phyloP scores from a whole-genome alignment of 2,113 vertebrate species.

The Caretta caretta region DNA sequence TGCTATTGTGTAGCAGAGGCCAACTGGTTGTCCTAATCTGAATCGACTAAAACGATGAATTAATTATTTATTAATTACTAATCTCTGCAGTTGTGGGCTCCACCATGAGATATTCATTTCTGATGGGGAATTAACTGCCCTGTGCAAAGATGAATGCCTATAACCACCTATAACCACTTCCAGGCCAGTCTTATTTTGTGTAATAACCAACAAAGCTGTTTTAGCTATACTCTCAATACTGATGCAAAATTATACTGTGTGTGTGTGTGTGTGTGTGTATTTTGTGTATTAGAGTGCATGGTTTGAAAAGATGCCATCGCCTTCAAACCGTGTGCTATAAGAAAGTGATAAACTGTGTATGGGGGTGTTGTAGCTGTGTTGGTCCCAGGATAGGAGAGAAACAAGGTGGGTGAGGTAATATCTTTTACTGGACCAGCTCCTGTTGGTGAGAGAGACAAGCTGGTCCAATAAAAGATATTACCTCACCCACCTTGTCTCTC shows the following conservation, averaged over 20 bases:
- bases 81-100: conserved; percentile 66
- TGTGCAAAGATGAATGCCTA: conserved; percentile 71
- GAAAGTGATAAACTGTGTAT: background rate
- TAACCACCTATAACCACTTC: conserved; percentile 64
- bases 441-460: background rate
- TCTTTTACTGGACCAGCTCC: too few species aligned
- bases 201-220: conserved; percentile 58
- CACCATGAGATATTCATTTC: conserved; percentile 72
- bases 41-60: conserved; percentile 32
- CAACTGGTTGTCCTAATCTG: conserved; percentile 69
- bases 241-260: background rate
- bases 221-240: background rate
- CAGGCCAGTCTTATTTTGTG: conserved; percentile 59
- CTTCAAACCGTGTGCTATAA: background rate
- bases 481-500: background rate
- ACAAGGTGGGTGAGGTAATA: too few species aligned
- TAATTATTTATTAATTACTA: conserved; percentile 75
- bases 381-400: too few species aligned
- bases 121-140: conserved; percentile 71
- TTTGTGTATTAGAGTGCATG: conserved; percentile 3
- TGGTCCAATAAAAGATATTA: background rate
- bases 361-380: too few species aligned
- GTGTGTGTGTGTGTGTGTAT: conserved; percentile 55
- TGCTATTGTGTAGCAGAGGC: conserved; percentile 57
- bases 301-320: background rate